Percentiles rank a stretch among this genome's conserved stretches.
Conservation (phyloP, 2,113 vertebrate species). For the Hystrix brachyura region DNA sequence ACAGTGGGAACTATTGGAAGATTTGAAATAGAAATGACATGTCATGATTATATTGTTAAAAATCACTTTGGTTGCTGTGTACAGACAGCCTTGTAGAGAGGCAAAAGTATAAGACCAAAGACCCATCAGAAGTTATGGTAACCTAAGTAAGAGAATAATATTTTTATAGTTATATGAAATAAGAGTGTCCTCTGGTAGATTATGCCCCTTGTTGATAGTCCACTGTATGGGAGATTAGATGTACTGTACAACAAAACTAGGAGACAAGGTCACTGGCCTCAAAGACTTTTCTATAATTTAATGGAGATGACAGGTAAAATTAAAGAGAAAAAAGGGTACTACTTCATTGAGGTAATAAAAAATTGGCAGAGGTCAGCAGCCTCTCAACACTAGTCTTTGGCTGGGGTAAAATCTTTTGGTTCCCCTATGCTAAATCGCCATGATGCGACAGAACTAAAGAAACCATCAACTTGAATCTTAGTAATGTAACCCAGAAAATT, state of each 20-base stretch:
- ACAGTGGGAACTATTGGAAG: background rate
- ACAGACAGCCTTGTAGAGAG: background rate
- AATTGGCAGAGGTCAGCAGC: background rate
- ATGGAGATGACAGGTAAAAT: background rate
- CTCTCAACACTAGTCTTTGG: background rate
- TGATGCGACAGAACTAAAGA: background rate
- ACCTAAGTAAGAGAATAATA: background rate
- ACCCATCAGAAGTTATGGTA: background rate
- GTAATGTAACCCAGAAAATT: background rate
- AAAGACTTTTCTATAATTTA: slow-evolving; percentile 43
- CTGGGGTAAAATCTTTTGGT: background rate
- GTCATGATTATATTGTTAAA: background rate
- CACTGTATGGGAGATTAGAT: background rate
- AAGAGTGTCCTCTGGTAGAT: background rate
- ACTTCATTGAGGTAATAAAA: background rate
- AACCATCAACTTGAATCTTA: background rate
- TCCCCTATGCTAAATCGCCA: background rate
- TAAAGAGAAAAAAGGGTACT: background rate
- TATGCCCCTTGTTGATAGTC: background rate
- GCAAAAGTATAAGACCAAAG: background rate
- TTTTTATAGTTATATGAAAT: background rate
- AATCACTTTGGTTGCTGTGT: background rate
- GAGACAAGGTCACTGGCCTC: background rate
- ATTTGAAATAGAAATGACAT: slow-evolving; percentile 1
- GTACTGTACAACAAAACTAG: background rate